Evolutionary conservation across 2,888 invertebrate genomes (phyloP).

Genomic region (Apodemia zela): DNA sequence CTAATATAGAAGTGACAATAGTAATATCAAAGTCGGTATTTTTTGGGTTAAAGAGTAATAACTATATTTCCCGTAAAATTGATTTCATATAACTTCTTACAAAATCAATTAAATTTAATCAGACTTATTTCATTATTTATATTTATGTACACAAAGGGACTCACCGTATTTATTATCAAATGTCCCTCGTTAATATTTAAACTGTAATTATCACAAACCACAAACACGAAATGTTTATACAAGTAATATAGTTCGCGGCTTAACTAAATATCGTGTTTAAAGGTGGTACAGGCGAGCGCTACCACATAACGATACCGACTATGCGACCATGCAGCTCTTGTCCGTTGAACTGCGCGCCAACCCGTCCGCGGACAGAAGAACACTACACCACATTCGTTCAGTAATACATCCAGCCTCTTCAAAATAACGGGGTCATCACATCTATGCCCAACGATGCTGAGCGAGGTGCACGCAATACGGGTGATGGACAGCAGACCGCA

Average conservation of each 20-base stretch:
- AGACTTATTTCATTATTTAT: too few relatives aligned
- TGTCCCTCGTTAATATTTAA: conserved; percentile 46
- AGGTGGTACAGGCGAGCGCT: conserved; percentile 33
- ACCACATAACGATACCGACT: conserved; percentile 59
- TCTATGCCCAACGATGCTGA: conserved; percentile 29
- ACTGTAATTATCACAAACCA: conserved; percentile 16
- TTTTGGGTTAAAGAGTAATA: too few relatives aligned
- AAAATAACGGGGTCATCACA: conserved; percentile 46
- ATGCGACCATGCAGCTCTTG: conserved; percentile 70
- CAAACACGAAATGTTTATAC: conserved; percentile 16
- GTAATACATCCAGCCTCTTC: conserved; percentile 33
- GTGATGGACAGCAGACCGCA: conserved; percentile 59
- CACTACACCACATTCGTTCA: conserved; percentile 29
- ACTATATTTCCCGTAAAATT: not conserved
- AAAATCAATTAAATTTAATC: too few relatives aligned
- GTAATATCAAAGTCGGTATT: too few relatives aligned
- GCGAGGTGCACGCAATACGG: conserved; percentile 37
- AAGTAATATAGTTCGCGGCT: conserved; percentile 37
- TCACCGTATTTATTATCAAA: conserved; percentile 22
- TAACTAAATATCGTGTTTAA: conserved; percentile 19
- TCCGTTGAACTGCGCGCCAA: conserved; percentile 67
- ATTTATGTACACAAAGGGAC: conserved; percentile 3
- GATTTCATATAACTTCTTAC: too few relatives aligned
- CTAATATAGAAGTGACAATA: too few relatives aligned
- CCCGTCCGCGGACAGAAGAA: conserved; percentile 43